Evolutionary conservation across 2,888 invertebrate species (phyloP).

Genomic region (Campaea margaritaria): DNA sequence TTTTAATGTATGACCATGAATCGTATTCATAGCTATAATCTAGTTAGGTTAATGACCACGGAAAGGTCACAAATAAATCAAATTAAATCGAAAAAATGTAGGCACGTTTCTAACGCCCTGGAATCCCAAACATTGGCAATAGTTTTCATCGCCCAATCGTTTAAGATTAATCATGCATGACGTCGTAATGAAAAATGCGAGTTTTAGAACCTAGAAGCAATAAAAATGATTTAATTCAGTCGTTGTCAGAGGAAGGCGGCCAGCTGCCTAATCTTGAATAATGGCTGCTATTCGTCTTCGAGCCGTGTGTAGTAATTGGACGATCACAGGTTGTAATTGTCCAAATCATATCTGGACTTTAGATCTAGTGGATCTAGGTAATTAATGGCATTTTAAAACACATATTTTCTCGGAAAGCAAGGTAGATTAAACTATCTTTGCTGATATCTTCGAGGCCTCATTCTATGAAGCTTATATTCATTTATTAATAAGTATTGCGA

Average conservation of each 20-base stretch:
- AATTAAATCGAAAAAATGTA: background rate
- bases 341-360: conserved; percentile 51
- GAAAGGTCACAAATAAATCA: background rate
- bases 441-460: too few relatives aligned
- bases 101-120: background rate
- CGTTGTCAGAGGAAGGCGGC: conserved; percentile 49
- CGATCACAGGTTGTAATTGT: conserved; percentile 50
- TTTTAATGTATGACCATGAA: too few relatives aligned
- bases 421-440: too few relatives aligned
- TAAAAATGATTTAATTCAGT: conserved; percentile 55
- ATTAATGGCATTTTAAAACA: background rate
- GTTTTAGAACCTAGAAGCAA: conserved; percentile 22
- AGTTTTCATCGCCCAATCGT: background rate
- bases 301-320: conserved; percentile 65
- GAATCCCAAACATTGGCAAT: conserved; percentile 3
- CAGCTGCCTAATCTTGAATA: conserved; percentile 69
- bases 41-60: background rate
- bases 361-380: conserved; percentile 3
- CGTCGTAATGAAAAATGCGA: conserved; percentile 16
- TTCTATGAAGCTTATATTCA: too few relatives aligned
- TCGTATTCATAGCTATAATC: background rate
- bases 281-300: conserved; percentile 68
- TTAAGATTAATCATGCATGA: conserved; percentile 4
- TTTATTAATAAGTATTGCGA: too few relatives aligned
- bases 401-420: too few relatives aligned